A percentile compares a stretch with the other conserved stretches of the same genome.
Evolutionary conservation across 2,113 vertebrate genomes (phyloP).

Genomic region (Actenoides hombroni): DNA sequence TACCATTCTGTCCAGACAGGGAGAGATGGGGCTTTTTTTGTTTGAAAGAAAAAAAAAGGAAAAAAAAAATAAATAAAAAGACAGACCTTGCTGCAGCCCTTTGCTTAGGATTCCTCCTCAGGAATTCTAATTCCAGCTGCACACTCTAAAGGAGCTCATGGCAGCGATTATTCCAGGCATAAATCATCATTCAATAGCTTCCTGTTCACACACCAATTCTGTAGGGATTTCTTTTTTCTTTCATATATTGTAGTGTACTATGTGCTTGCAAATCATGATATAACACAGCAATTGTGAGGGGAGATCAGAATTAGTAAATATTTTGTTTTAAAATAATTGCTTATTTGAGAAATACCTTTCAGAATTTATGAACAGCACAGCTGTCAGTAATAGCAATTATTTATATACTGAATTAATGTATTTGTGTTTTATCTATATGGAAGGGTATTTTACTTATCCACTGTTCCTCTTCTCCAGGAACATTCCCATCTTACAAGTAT

Average conservation of each 20-base stretch:
- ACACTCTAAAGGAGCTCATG: not conserved
- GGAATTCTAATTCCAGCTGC: slow-evolving; percentile 61
- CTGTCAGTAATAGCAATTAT: slow-evolving; percentile 5
- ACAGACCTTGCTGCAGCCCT: not conserved
- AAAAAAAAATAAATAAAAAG: not conserved
- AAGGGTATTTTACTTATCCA: not conserved
- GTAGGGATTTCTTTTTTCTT: not conserved
- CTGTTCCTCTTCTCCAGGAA: not conserved
- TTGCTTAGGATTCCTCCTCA: not conserved
- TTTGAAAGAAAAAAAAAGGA: not conserved
- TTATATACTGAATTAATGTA: not conserved
- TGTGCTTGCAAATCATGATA: slow-evolving; percentile 1
- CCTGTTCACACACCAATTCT: not conserved
- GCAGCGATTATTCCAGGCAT: not conserved
- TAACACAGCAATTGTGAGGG: not conserved
- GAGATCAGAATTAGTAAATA: not conserved
- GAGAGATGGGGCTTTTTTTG: slow-evolving; percentile 54
- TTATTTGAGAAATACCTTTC: not conserved
- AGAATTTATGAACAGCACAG: not conserved
- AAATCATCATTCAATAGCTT: slow-evolving; percentile 9
- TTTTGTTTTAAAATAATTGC: not conserved
- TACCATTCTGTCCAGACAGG: slow-evolving; percentile 79
- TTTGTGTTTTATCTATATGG: not conserved
- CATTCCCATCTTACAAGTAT: not conserved
- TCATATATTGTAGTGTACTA: not conserved